Evolutionary conservation across 2,113 vertebrate genomes (phyloP), one percentile per base, ranked within the genome.

Genomic region (Sinocyclocheilus anophthalmus): DNA sequence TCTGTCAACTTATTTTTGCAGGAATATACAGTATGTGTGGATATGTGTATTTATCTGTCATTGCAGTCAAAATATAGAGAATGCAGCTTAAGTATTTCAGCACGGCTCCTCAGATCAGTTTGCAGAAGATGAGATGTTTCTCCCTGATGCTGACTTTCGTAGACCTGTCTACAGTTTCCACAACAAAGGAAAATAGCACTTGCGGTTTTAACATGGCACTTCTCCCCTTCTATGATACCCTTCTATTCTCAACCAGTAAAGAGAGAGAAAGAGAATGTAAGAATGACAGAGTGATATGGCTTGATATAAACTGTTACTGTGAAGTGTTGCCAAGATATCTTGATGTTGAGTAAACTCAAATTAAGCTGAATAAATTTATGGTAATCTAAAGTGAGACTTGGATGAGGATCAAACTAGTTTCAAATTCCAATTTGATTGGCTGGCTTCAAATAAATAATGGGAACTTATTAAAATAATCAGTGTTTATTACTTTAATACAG

Each of bases 81-180:
- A 39, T 65, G 55, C 39, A 55, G 70, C 30, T 76, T 67, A 76
- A 84, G 48, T 48, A n/a, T 69, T 73, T 83, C 33, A 80, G 72
- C 81, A 48, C 48, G n/a, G 33, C 6, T 76, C 61, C 65, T 84
- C 77, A 81, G 85, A 87, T 84, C 57, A 70, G 48, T 81, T 53
- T 80, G 30, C 70, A 61, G 7, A 70, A 67, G 76, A 42, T 86
- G 87, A 80, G 65, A 67, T 48, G 26, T 48, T 77, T 37, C 50
- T 78, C 61, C 7, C 84, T 79, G 65, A 37, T 42, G 37, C 73
- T 65, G 39, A 80, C 37, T 80, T 83, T 70, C 67, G 14, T 45
- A 57, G 53, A 73, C 37, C 48, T 81, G 45, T 76, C 70, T 69
- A 67, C 55, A 69, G 48, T 59, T 78, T 48, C 82, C 45, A 72